Base-by-base conservation (phyloP, 2,113 vertebrate species). In the Rousettus leschenaultii region DNA sequence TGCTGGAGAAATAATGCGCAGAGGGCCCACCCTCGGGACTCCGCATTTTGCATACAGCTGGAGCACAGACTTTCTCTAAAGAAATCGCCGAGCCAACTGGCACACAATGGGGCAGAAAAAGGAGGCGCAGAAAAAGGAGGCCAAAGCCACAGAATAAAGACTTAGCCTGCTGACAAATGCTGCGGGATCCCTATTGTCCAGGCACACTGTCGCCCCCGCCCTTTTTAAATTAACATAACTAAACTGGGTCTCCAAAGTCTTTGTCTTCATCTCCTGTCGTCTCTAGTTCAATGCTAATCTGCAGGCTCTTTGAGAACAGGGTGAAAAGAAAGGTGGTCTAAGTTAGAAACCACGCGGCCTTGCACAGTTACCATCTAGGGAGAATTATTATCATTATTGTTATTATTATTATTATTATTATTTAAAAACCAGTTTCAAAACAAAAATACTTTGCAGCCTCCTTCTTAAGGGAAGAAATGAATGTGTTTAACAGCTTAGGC, bases 41-140 rank as follows among this genome's bases (percentile, higher is more conserved):
- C 51, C 0, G 2, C 59, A 48, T 77, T 97, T 96, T 96, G 95
- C 96, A 96, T 94, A 96, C 95, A 96, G 97, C 95, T 96, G 96
- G 86, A 21, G 40, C 55, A 30, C 28, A 35, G 79, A 26, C 45
- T 19, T 5, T 30, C 61, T 22, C 57, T 3, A 7, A 74, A 30
- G 53, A 82, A 90, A 68, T 55, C 66, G 3, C 61, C 0, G 48
- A 61, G 63, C 92, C 85, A 66, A 40, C 6, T 1, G 68, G 65
- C 59, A 19, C 80, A 70, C 83, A 35, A 78, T 7, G 63, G 48
- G 30, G 45, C 74, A 68, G 88, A 95, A 45, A 80, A 92, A 94
- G 82, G 45, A 61, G 68, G 30, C 9, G 22, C 55, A n/a, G n/a
- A n/a, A n/a, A n/a, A n/a, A n/a, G n/a, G n/a, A n/a, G n/a, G 78